These are phyloP conservation scores for Aphidius colemani DNA, from an alignment of 2,888 invertebrate genomes.

Conservation along the genomic window DNA sequence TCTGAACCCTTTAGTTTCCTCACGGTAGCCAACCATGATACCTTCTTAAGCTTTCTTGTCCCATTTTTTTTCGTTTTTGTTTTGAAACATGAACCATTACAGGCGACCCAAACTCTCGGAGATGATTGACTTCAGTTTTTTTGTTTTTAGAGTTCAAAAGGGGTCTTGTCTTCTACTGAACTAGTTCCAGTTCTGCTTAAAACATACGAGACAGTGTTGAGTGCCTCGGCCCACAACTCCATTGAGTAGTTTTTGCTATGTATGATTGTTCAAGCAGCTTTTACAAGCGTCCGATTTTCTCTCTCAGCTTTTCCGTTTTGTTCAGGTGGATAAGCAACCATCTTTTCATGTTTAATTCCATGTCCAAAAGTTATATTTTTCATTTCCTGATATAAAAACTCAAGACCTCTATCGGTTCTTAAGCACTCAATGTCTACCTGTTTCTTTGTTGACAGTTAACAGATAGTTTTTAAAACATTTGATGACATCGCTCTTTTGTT, in stretches of 20 bases:
- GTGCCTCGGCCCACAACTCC: constrained; percentile 43
- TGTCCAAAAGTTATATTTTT: constrained; percentile 12
- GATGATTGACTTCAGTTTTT: constrained; percentile 11
- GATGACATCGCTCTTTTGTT: constrained; percentile 21
- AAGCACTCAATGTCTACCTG: constrained; percentile 12
- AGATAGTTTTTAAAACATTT: constrained; percentile 22
- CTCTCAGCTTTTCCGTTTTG: constrained; percentile 34
- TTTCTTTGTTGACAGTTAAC: constrained; percentile 17
- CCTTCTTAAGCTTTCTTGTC: constrained; percentile 5
- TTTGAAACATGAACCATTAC: constrained; percentile 27
- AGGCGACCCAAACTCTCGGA: constrained; percentile 20
- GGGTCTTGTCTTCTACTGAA: constrained; percentile 11
- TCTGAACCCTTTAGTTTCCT: constrained; percentile 6
- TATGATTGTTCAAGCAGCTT: constrained; percentile 28
- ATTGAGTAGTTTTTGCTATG: constrained; percentile 29
- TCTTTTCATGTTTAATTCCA: constrained; percentile 29
- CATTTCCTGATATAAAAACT: constrained; percentile 30
- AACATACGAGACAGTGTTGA: constrained; percentile 24
- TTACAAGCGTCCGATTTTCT: constrained; percentile 32
- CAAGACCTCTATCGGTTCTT: constrained; percentile 31
- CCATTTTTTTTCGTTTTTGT: constrained; percentile 23
- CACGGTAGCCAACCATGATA: constrained; percentile 6
- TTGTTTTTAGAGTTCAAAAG: constrained; percentile 20
- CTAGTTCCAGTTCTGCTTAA: constrained; percentile 25
- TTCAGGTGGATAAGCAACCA: constrained; percentile 28